Evolutionary conservation across 2,113 vertebrate species (phyloP).

Genomic region (Oncorhynchus gorbuscha): DNA sequence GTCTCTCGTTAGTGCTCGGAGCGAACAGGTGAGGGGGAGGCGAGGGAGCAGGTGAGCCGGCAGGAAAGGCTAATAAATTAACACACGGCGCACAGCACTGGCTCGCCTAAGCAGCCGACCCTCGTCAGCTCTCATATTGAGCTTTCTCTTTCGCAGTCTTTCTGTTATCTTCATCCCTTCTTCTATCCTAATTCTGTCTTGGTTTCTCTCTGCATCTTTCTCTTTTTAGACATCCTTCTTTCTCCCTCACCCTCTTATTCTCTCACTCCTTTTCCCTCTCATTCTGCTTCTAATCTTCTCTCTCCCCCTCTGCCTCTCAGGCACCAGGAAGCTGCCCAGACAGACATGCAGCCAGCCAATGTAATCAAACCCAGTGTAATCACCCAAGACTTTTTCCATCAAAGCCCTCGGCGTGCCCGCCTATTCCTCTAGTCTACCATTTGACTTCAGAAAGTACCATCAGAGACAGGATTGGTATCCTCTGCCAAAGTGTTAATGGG

Average conservation of each 20-base stretch:
- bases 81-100: neutral
- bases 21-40: slow-evolving; percentile 1
- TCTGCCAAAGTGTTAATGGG: neutral
- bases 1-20: slow-evolving; percentile 29
- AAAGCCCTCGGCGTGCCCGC: neutral
- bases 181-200: neutral
- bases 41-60: slow-evolving; percentile 15
- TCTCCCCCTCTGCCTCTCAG: neutral
- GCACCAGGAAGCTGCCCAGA: neutral
- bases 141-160: neutral
- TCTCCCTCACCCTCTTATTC: neutral
- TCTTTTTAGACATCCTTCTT: neutral
- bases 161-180: neutral
- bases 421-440: neutral
- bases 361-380: slow-evolving; percentile 6
- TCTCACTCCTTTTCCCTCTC: neutral
- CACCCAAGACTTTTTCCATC: neutral
- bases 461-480: neutral
- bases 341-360: slow-evolving; percentile 1
- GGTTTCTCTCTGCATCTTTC: neutral
- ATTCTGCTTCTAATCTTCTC: too few relatives aligned
- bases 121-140: neutral
- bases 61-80: slow-evolving; percentile 27
- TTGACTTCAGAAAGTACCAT: neutral
- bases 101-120: neutral